Evolutionary conservation across 37 sponge, comb jelly and placozoan genomes (phyloP).

Genomic region (Chondrilla cf. caribensis): DNA sequence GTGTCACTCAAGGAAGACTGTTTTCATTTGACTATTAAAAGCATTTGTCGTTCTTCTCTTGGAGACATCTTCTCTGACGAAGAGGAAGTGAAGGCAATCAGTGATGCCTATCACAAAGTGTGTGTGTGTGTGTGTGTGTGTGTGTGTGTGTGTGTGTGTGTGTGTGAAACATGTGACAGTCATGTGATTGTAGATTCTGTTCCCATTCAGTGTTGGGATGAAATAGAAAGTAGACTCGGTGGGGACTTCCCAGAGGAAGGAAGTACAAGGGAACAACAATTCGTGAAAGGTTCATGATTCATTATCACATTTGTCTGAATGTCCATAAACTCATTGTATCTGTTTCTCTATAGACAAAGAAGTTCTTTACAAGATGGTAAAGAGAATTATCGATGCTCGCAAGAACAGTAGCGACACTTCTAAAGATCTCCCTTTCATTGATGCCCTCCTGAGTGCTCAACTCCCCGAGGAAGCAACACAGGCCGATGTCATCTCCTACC

Average conservation of each 20-base stretch:
- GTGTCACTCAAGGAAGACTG: constrained; percentile 28
- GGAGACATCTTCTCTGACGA: constrained; percentile 49
- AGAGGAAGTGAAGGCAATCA: constrained; percentile 43
- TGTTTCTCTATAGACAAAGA: neutral
- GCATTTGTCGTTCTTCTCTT: constrained; percentile 51
- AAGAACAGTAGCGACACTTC: neutral
- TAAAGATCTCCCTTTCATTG: constrained; percentile 60
- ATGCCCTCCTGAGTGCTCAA: constrained; percentile 37
- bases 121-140: neutral
- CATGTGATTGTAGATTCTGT: neutral
- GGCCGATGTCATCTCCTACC: constrained; percentile 61
- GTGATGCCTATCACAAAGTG: constrained; percentile 57
- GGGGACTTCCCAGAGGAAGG: constrained; percentile 46
- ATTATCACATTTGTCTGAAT: neutral
- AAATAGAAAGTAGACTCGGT: constrained; percentile 56
- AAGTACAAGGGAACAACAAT: constrained; percentile 56
- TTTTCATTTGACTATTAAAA: constrained; percentile 73
- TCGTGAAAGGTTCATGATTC: constrained; percentile 30
- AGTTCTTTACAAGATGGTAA: neutral
- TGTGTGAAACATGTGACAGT: too few relatives aligned
- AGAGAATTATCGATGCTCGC: neutral
- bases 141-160: neutral
- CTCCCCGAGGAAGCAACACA: neutral
- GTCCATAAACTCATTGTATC: neutral
- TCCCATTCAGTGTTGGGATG: constrained; percentile 35